Conservation (phyloP, 2,797 vertebrate species). For the Acanthurus lineatus region DNA sequence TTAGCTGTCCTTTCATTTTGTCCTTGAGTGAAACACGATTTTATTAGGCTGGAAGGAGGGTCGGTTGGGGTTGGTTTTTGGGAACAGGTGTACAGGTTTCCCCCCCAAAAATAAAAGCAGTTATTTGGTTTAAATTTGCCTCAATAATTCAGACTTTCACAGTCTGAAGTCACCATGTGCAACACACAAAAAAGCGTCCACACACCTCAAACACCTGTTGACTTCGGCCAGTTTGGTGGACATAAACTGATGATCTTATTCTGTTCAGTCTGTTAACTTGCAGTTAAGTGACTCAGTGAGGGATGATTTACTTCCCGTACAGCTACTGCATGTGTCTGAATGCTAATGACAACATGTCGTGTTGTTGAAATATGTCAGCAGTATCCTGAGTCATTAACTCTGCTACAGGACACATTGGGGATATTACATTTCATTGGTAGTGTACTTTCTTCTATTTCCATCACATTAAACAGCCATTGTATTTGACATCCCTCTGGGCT, state of each 20-base stretch:
- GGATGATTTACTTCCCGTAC: background rate
- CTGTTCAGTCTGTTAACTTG: background rate
- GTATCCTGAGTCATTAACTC: background rate
- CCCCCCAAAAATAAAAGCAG: background rate
- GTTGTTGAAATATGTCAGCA: background rate
- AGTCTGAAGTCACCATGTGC: conserved; percentile 20
- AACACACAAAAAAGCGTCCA: background rate
- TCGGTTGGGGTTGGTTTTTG: background rate
- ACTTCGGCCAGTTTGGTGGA: background rate
- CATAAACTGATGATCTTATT: conserved; percentile 22
- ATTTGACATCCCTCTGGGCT: too few relatives aligned
- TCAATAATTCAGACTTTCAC: background rate
- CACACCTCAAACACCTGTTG: conserved; percentile 5
- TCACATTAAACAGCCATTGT: too few relatives aligned
- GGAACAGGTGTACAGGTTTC: background rate
- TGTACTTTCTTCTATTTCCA: too few relatives aligned
- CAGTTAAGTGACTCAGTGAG: background rate
- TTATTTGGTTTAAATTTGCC: background rate
- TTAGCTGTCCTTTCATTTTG: conserved; percentile 51
- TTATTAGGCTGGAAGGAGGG: background rate
- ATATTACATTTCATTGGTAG: too few relatives aligned
- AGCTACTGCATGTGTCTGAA: background rate
- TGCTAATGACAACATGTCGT: background rate
- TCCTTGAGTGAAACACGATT: conserved; percentile 26
- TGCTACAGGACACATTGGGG: background rate